Percentiles rank a stretch among this genome's conserved stretches.
These are phyloP conservation scores for Epizoanthus scotinus DNA, from an alignment of 92 coral and sea anemone species.

Conservation along the genomic window DNA sequence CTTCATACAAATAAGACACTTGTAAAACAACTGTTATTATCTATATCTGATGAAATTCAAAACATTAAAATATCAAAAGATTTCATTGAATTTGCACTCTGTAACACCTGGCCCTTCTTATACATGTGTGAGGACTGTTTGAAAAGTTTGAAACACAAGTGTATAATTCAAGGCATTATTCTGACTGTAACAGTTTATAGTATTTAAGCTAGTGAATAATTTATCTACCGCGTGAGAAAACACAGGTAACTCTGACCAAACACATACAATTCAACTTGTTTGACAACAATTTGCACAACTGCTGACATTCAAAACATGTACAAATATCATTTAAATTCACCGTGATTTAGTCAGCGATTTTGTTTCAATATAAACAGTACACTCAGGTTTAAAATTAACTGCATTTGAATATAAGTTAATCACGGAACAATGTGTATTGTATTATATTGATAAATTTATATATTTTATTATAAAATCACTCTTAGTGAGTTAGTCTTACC, in stretches of 20 bases:
- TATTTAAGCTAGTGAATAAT: slow-evolving; percentile 8
- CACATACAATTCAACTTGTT: slow-evolving; percentile 24
- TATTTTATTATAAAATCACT: neutral
- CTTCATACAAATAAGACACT: too few species aligned
- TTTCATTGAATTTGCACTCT: too few species aligned
- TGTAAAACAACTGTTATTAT: too few species aligned
- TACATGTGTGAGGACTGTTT: too few species aligned
- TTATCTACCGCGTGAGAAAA: slow-evolving; percentile 15
- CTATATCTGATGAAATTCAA: too few species aligned
- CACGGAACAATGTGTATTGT: neutral
- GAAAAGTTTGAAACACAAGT: too few species aligned
- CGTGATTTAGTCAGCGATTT: neutral
- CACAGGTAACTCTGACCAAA: neutral
- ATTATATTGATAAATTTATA: neutral
- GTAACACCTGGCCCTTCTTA: too few species aligned
- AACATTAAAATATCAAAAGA: too few species aligned
- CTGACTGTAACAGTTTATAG: neutral
- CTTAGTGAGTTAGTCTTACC: too few species aligned
- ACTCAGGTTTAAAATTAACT: neutral
- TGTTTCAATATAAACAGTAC: slow-evolving; percentile 9
- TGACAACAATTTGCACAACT: neutral
- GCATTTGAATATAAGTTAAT: neutral
- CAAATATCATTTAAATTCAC: neutral
- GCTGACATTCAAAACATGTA: neutral
- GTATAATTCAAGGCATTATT: too few species aligned